Evolutionary conservation across 2,888 invertebrate genomes (phyloP).

Genomic region (Thysanoteuthis rhombus): DNA sequence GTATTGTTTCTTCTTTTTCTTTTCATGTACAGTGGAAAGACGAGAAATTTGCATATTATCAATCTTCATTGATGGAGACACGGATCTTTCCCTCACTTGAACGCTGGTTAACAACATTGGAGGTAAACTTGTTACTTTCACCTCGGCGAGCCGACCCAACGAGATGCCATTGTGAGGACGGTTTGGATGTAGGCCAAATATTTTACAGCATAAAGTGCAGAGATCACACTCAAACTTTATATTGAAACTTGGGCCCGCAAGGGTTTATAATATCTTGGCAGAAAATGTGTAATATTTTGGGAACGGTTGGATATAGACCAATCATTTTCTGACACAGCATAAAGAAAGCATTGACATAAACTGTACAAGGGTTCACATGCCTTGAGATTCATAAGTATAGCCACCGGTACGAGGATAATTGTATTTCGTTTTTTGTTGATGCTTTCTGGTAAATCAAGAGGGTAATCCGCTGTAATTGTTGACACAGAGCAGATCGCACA

Average conservation of each 20-base stretch:
- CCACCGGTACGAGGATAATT: not conserved
- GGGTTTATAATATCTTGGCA: not conserved
- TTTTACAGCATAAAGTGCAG: not conserved
- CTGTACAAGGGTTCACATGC: not conserved
- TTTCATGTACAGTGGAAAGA: too few species aligned
- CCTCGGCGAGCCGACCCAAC: not conserved
- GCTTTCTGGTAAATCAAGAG: too few species aligned
- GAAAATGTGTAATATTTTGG: not conserved
- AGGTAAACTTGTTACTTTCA: not conserved
- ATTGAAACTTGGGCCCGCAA: constrained; percentile 12
- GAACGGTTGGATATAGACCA: not conserved
- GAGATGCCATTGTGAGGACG: not conserved
- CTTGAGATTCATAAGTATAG: not conserved
- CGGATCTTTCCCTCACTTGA: too few species aligned
- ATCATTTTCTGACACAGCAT: not conserved
- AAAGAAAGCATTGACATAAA: not conserved
- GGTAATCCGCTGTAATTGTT: too few species aligned
- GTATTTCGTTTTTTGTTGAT: not conserved
- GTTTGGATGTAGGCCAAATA: not conserved
- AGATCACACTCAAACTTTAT: not conserved
- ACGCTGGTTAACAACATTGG: too few species aligned
- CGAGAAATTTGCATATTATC: too few species aligned
- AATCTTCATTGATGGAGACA: too few species aligned
- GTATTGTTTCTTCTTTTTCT: too few species aligned
- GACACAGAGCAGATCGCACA: too few species aligned